Evolutionary conservation across 2,888 invertebrate species (phyloP), one percentile per base, ranked within the genome.

Genomic region (Arrhopalites spinosus): DNA sequence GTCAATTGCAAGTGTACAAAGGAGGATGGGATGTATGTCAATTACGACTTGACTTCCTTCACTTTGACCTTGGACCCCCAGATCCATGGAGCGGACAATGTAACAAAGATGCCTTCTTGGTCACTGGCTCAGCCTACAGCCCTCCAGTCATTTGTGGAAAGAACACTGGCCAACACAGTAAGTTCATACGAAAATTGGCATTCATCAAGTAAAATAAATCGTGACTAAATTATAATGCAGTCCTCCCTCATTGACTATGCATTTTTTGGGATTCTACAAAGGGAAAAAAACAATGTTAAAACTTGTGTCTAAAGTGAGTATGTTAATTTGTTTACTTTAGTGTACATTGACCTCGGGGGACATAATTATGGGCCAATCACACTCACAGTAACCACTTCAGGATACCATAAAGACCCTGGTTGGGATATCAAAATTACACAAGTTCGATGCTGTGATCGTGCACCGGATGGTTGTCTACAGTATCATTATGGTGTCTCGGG

Each of bases 111-210:
- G 83, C 82, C 20, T 82, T 83, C 72, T 70, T 79, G 61, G 82
- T 83, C 59, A 83, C 81, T 69, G 83, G 83, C 67, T 81, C 83
- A 36, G 83, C 83, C 15, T 82, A 83, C 79, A 78, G 78, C 25
- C 83, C 83, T 66, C 83, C 83, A 45, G 83, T 83, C 67, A 83
- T 83, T 75, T 83, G 83, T 71, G 83, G 83, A 78, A 80, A 81
- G 74, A 83, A 83, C 71, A 81, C 81, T 64, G 83, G 83, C 36
- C 83, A 83, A 73, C 83, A 83, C 76, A 81, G 83, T 83, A 79
- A 76, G 82, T 68, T 45, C 11, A 7, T 36, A 7, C 11, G 36
- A 11, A 36, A n/a, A n/a, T n/a, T n/a, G n/a, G n/a, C n/a, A n/a
- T n/a, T n/a, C n/a, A n/a, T n/a, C n/a, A n/a, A n/a, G n/a, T n/a